phyloP scores from a whole-genome alignment of 2,888 invertebrate genomes.

The Priocnemis perturbator region DNA sequence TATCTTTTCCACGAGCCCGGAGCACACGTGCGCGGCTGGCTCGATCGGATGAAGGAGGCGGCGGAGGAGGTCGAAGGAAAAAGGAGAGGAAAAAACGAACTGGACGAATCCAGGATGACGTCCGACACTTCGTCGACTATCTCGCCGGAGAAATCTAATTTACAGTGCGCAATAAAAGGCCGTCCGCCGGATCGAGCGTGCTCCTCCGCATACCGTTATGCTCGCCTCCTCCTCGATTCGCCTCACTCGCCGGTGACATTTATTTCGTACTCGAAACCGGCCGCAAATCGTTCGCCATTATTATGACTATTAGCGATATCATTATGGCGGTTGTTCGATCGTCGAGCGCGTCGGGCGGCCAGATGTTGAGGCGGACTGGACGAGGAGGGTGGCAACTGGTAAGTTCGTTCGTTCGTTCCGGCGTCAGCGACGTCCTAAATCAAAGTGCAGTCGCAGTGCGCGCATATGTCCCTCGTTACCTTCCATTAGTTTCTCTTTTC shows the following conservation, averaged over 20 bases:
- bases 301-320: background rate
- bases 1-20: conserved; percentile 55
- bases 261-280: conserved; percentile 27
- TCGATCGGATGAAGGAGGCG: background rate
- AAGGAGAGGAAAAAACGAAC: background rate
- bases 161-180: conserved; percentile 34
- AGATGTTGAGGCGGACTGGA: too few species aligned
- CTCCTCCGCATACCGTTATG: conserved; percentile 44
- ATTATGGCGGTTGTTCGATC: background rate
- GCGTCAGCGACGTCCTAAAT: too few species aligned
- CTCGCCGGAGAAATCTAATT: conserved; percentile 47
- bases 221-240: conserved; percentile 34
- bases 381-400: too few species aligned
- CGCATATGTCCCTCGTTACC: too few species aligned
- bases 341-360: too few species aligned
- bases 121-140: conserved; percentile 22
- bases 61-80: conserved; percentile 13
- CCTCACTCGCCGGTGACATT: conserved; percentile 29
- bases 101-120: conserved; percentile 38
- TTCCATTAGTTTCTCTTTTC: too few species aligned
- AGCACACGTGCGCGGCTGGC: conserved; percentile 44
- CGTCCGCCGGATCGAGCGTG: background rate
- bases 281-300: conserved; percentile 7
- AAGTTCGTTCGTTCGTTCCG: too few species aligned
- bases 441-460: too few species aligned